Evolutionary conservation across 1,140 invertebrate species (phyloP).

Genomic region (Mylabris phalerata): DNA sequence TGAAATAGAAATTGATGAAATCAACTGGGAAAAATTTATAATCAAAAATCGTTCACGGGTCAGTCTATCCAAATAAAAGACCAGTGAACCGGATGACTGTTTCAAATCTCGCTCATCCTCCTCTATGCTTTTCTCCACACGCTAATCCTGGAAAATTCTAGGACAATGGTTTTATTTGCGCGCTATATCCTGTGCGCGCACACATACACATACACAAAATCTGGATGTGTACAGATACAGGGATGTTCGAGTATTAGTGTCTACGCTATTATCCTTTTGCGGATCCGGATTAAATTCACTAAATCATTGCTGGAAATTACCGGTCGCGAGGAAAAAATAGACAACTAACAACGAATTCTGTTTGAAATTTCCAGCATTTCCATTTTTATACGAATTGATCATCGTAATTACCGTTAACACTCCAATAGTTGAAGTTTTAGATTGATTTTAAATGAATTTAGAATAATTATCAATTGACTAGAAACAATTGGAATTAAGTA

Average conservation of each 20-base stretch:
- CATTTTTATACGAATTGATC: background rate
- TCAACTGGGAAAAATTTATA: background rate
- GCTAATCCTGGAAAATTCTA: constrained; percentile 24
- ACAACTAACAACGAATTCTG: too few species aligned
- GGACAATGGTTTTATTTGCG: constrained; percentile 25
- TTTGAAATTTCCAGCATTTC: background rate
- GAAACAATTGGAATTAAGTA: too few species aligned
- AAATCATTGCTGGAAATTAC: constrained; percentile 20
- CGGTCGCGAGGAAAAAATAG: background rate
- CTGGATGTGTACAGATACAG: too few species aligned
- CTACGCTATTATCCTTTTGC: constrained; percentile 14
- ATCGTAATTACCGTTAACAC: too few species aligned
- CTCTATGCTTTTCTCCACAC: constrained; percentile 5
- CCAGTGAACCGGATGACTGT: constrained; percentile 19
- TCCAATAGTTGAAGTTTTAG: too few species aligned
- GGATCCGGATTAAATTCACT: constrained; percentile 16
- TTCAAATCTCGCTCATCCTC: constrained; percentile 11
- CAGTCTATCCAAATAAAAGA: constrained; percentile 14
- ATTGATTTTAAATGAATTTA: too few species aligned
- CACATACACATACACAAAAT: too few species aligned
- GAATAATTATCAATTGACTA: too few species aligned
- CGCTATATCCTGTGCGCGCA: constrained; percentile 14
- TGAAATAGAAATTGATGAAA: background rate
- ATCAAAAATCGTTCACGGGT: constrained; percentile 19
- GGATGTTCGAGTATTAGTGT: constrained; percentile 15